These are phyloP conservation scores for Anas bernieri DNA, from an alignment of 2,797 vertebrate genomes.

Conservation along the genomic window DNA sequence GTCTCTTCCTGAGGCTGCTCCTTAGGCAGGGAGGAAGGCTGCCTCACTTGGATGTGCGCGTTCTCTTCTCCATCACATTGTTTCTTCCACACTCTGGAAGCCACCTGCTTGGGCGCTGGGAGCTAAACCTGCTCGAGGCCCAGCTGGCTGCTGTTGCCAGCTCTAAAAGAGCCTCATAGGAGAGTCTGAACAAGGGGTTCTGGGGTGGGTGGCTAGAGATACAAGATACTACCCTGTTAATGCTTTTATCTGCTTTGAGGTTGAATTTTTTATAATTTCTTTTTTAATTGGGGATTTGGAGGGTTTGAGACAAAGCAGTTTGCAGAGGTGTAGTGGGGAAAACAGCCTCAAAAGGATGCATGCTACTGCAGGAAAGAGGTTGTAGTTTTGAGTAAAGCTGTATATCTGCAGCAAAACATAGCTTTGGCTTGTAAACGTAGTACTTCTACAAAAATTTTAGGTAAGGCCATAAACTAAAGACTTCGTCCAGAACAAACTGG, in stretches of 20 bases:
- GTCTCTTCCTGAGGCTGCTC: not conserved
- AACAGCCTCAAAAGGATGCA: not conserved
- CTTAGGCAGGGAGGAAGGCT: not conserved
- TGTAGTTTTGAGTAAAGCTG: not conserved
- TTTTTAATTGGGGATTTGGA: not conserved
- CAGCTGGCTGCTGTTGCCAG: not conserved
- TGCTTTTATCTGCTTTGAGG: not conserved
- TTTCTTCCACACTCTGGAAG: not conserved
- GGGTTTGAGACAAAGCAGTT: not conserved
- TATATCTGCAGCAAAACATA: not conserved
- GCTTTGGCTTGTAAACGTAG: rapidly evolving
- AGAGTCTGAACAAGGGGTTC: no score
- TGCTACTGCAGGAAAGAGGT: no score
- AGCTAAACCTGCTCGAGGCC: rapidly evolving
- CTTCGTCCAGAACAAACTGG: not conserved
- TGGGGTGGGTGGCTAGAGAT: rapidly evolving
- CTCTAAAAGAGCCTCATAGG: no score
- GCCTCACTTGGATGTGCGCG: rapidly evolving
- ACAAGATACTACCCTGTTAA: rapidly evolving
- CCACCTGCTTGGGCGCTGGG: rapidly evolving
- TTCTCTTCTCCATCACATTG: rapidly evolving
- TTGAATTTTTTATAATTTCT: not conserved
- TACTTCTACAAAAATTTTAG: not conserved
- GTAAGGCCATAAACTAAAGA: not conserved
- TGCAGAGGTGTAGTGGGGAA: rapidly evolving